These are phyloP conservation scores for Drosophila melanica DNA, from an alignment of 1,140 invertebrate genomes.

Conservation along the genomic window DNA sequence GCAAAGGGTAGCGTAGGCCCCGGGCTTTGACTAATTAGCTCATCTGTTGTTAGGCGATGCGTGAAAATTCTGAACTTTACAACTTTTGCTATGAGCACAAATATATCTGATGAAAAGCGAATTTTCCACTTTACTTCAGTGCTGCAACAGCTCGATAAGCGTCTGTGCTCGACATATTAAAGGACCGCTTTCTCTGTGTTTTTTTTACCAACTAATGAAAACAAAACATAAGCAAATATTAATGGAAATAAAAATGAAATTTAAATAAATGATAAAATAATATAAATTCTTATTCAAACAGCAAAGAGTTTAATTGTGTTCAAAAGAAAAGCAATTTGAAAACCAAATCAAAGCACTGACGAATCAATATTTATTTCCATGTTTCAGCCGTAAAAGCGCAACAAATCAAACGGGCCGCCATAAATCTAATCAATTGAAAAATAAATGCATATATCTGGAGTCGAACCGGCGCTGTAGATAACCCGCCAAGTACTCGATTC, in stretches of 20 bases:
- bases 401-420: constrained; percentile 30
- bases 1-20: constrained; percentile 24
- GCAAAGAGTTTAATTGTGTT: no score
- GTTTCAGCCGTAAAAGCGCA: constrained; percentile 7
- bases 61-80: constrained; percentile 62
- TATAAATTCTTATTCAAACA: no score
- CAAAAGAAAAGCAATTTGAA: not conserved
- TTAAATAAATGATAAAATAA: no score
- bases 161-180: not conserved
- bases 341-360: not conserved
- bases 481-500: constrained; percentile 14
- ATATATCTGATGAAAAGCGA: constrained; percentile 68
- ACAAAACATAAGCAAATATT: no score
- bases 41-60: constrained; percentile 48
- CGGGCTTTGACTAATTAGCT: constrained; percentile 35
- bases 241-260: no score
- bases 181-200: not conserved
- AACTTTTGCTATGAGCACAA: constrained; percentile 51
- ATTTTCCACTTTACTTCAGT: constrained; percentile 2
- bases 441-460: constrained; percentile 3
- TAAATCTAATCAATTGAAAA: constrained; percentile 57
- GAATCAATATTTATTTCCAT: constrained; percentile 21
- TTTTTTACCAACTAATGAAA: no score
- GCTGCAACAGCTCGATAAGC: constrained; percentile 17
- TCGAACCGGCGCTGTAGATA: constrained; percentile 34